A percentile compares a stretch with the other conserved stretches of the same genome.
Evolutionary conservation across 2,797 vertebrate genomes (phyloP).

Genomic region (Sylvia borin): DNA sequence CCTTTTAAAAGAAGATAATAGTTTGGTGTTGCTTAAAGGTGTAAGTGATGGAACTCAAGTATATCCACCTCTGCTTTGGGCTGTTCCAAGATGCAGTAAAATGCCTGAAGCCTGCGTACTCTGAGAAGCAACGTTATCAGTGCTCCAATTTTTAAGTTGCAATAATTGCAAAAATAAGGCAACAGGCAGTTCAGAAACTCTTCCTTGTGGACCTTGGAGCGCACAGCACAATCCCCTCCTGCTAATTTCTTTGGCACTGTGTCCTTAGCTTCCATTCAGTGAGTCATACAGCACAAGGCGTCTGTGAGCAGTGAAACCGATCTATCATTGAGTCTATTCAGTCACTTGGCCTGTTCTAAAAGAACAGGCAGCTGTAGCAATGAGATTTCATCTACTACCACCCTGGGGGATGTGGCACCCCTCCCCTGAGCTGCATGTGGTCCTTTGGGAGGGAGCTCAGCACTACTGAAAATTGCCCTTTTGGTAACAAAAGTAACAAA

Average conservation of each 20-base stretch:
- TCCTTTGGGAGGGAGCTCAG: neutral
- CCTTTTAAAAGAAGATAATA: neutral
- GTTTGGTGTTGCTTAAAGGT: neutral
- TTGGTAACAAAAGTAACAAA: neutral
- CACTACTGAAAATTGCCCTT: neutral
- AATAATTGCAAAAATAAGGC: neutral
- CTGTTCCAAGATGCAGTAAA: neutral
- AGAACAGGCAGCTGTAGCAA: neutral
- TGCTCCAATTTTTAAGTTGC: neutral
- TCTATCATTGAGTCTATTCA: neutral
- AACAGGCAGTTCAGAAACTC: neutral
- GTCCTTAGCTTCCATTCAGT: neutral
- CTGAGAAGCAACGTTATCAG: neutral
- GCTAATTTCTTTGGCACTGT: neutral
- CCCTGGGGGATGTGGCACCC: neutral
- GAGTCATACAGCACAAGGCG: neutral
- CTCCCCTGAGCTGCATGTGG: neutral
- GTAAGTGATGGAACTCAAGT: neutral
- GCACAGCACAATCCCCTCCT: neutral
- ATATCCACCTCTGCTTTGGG: neutral
- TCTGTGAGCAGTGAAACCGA: neutral
- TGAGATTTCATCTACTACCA: neutral
- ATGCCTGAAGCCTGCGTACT: neutral
- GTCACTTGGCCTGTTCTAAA: neutral
- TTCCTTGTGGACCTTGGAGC: neutral